Base-by-base conservation (phyloP, 1,140 invertebrate genomes). In the Drosophila oshimai region DNA sequence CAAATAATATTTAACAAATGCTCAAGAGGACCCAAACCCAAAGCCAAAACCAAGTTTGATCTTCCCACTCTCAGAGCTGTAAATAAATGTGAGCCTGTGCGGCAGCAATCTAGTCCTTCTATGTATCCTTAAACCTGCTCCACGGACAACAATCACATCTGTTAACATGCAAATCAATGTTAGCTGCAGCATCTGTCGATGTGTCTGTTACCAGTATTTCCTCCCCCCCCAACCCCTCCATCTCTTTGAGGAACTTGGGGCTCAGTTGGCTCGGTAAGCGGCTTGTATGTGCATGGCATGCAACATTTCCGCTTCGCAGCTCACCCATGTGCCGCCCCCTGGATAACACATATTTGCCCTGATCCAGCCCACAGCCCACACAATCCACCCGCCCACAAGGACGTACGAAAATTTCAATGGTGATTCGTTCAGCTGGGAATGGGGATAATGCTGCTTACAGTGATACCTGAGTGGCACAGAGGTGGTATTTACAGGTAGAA, bases 81-180 rank as follows among this genome's bases (percentile, higher is more conserved):
- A n/a, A n/a, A n/a, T n/a, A 28, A 28, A 28, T 28, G 26, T 7
- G 3, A 28, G 26, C 6, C n/a, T n/a, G n/a, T n/a, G n/a, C n/a
- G n/a, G n/a, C n/a, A n/a, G 9, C 3, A 28, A 17, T 37, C 13
- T 17, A 37, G 36, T 2, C 36, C 13, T 13, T 18, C 36, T 39
- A 4, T 18, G 15, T n/a, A n/a, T n/a, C n/a, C 15, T 5, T 4
- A 4, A 4, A 24, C 41, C 41, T 50, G 13, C 1, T 4, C 31
- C 18, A 34, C 12, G 33, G 45, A 31, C 39, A 72, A 67, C 69
- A 73, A 69, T 55, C 50, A 61, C 55, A 76, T 28, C 41, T 58
- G 55, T 57, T 75, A 45, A 72, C 53, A 72, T 57, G 70, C 24
- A 76, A 76, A 75, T 73, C 62, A 75, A 75, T 73, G 54, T 68